A percentile compares a stretch with the other conserved stretches of the same genome.
Evolutionary conservation across 2,113 vertebrate species (phyloP).

Genomic region (Felis catus): DNA sequence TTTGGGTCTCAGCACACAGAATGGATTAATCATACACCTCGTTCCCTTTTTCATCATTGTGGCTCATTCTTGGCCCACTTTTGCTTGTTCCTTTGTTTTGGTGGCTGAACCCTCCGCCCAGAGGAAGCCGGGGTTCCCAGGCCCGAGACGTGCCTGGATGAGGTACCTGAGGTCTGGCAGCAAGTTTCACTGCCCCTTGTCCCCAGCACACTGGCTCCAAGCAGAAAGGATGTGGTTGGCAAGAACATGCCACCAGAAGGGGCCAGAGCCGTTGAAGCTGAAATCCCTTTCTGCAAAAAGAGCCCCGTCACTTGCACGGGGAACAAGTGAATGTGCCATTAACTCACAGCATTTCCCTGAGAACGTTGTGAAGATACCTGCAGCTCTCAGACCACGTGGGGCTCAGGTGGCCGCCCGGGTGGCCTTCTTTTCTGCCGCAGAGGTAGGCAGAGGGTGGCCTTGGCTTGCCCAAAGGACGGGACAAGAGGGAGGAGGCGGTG

Average conservation of each 20-base stretch:
- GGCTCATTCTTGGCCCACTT: neutral
- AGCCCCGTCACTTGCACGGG: neutral
- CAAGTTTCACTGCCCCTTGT: fast-evolving
- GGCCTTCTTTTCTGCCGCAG: neutral
- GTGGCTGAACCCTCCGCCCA: neutral
- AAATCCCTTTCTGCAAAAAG: neutral
- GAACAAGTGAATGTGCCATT: neutral
- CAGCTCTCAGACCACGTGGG: no score
- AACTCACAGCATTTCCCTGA: neutral
- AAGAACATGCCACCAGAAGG: neutral
- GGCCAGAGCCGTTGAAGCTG: fast-evolving
- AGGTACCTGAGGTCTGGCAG: neutral
- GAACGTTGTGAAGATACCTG: fast-evolving
- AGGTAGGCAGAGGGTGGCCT: neutral
- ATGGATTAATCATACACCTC: neutral
- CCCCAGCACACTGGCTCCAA: neutral
- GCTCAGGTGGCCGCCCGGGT: neutral
- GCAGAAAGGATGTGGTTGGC: neutral
- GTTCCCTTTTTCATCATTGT: neutral
- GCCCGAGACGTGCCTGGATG: neutral
- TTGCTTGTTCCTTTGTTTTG: neutral
- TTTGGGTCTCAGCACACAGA: neutral
- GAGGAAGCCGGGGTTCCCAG: neutral
- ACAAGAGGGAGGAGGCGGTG: neutral
- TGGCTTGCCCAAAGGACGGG: neutral